Base-by-base conservation (phyloP, 2,113 vertebrate genomes). In the Chamaetylas fuelleborni region DNA sequence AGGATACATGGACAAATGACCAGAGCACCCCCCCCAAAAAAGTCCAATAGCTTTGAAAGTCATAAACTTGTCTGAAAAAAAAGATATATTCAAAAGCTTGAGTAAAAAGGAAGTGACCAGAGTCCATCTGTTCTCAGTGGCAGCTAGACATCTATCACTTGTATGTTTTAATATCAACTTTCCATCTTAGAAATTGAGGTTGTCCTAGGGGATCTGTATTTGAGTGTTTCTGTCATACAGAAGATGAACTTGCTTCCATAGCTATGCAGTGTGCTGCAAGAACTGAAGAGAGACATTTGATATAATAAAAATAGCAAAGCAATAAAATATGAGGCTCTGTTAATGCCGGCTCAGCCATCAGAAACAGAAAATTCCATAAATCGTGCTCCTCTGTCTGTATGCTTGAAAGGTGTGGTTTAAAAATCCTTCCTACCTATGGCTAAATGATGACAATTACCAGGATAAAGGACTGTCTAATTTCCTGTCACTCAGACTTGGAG, bases 361-460 rank as follows among this genome's bases (percentile, higher is more conserved):
- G 70, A 74, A 92, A 56, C 38, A 85, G 51, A 94, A 90, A 66
- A 88, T 84, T 58, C 64, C n/a, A 31, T 65, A 57, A 81, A 84
- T 80, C 0, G 0, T 81, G 18, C 10, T 86, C 22, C 26, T 40
- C 31, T 65, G 19, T 60, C 70, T 5, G 1, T 81, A 29, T 8
- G 12, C 8, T 88, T 77, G 45, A 57, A 90, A 93, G 26, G 8
- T 89, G 48, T 33, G 14, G 61, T 81, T 89, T 78, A 72, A 84
- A 88, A 84, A 79, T 87, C 50, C 79, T 85, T 95, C 36, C 42
- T 42, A 92, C 18, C 33, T 81, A 6, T 86, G 42, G 24, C 28
- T 82, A 64, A 71, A 84, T 53, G 25, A 67, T 53, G 20, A 86
- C 85, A 94, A 86, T 82, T 70, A 38, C 12, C 45, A 94, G n/a